These are phyloP conservation scores for Chrosomus eos DNA, from an alignment of 2,797 vertebrate genomes.

Conservation along the genomic window DNA sequence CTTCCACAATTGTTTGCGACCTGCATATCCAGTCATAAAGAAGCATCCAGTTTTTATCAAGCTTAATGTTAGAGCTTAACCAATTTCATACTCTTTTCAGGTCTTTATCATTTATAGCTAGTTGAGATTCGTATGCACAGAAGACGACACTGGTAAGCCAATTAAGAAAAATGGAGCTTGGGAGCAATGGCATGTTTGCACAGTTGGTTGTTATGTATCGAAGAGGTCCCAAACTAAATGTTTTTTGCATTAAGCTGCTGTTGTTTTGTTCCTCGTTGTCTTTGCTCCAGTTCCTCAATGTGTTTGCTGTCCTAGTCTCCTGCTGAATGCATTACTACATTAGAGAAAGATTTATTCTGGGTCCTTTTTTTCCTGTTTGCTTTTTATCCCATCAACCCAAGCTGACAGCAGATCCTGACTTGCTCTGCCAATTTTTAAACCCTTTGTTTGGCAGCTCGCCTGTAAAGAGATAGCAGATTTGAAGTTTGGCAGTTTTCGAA, in stretches of 20 bases:
- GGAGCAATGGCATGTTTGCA: slow-evolving; percentile 60
- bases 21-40: not conserved
- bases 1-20: not conserved
- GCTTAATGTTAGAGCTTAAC: not conserved
- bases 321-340: slow-evolving; percentile 73
- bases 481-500: slow-evolving; percentile 23
- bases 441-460: slow-evolving; percentile 24
- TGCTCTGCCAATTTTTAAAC: slow-evolving; percentile 49
- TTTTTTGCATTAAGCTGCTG: slow-evolving; percentile 71
- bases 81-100: slow-evolving; percentile 43
- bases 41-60: not conserved
- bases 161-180: slow-evolving; percentile 51
- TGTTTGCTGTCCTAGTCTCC: slow-evolving; percentile 68
- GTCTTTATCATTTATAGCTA: slow-evolving; percentile 47
- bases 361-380: slow-evolving; percentile 49
- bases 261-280: slow-evolving; percentile 67
- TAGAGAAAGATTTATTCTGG: slow-evolving; percentile 68
- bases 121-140: slow-evolving; percentile 54
- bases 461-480: slow-evolving; percentile 55
- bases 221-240: slow-evolving; percentile 58
- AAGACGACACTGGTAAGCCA: slow-evolving; percentile 43
- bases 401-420: slow-evolving; percentile 64
- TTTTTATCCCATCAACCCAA: slow-evolving; percentile 62
- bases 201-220: slow-evolving; percentile 66
- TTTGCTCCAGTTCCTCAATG: slow-evolving; percentile 66